Conservation (phyloP, 2,797 vertebrate species). For the Hydrophis major region DNA sequence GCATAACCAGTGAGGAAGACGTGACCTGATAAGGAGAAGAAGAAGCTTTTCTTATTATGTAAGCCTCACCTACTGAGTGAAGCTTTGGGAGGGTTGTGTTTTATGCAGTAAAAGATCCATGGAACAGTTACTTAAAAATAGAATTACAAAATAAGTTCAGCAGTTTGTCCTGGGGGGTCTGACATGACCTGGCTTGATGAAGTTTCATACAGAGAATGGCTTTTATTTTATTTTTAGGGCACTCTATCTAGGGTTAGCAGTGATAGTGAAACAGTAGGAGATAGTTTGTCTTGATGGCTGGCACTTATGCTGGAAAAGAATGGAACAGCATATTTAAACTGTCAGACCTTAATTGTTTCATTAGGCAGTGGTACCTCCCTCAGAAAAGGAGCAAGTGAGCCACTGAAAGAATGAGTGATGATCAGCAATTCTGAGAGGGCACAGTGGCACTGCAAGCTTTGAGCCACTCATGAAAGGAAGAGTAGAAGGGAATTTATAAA, state of each 20-base stretch:
- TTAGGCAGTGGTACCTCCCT: slow-evolving; percentile 70
- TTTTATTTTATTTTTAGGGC: slow-evolving; percentile 80
- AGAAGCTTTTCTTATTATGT: not conserved
- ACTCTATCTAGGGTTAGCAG: slow-evolving; percentile 71
- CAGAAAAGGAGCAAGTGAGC: slow-evolving; percentile 62
- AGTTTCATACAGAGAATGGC: slow-evolving; percentile 65
- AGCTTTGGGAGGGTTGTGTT: slow-evolving; percentile 62
- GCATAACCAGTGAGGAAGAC: not conserved
- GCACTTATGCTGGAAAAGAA: slow-evolving; percentile 70
- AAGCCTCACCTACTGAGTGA: slow-evolving; percentile 42
- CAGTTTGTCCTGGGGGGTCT: slow-evolving; percentile 65
- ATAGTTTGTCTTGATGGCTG: slow-evolving; percentile 71
- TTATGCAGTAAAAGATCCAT: slow-evolving; percentile 64
- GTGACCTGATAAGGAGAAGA: not conserved
- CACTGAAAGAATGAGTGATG: slow-evolving; percentile 71
- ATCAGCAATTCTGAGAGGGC: slow-evolving; percentile 61
- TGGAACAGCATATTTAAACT: slow-evolving; percentile 71
- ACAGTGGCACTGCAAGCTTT: slow-evolving; percentile 48
- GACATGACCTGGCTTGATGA: slow-evolving; percentile 74
- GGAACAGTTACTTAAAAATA: slow-evolving; percentile 74
- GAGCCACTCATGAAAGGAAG: no score
- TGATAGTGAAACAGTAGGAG: slow-evolving; percentile 66
- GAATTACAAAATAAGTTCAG: slow-evolving; percentile 74
- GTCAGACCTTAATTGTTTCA: slow-evolving; percentile 75
- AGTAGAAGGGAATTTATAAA: no score